These are phyloP conservation scores for Laothoe populi DNA, from an alignment of 2,888 invertebrate genomes.

Conservation along the genomic window DNA sequence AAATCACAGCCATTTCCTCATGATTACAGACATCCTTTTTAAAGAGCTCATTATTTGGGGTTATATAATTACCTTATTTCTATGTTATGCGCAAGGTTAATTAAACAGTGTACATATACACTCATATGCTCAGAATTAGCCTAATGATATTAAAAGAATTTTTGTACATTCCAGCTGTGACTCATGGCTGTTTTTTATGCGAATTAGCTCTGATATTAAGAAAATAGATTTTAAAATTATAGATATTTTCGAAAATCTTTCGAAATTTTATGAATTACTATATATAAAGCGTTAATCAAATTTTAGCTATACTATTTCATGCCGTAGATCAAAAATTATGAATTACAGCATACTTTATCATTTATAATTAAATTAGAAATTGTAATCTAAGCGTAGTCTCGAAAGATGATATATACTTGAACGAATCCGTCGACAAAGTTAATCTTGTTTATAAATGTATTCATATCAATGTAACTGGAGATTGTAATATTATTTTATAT, in stretches of 20 bases:
- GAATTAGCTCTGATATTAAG: too few species aligned
- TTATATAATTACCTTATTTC: too few species aligned
- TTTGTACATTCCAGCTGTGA: too few species aligned
- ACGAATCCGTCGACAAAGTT: not conserved
- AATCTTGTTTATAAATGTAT: slow-evolving; percentile 1
- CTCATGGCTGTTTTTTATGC: too few species aligned
- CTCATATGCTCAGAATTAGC: too few species aligned
- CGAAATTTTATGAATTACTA: too few species aligned
- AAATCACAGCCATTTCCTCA: not conserved
- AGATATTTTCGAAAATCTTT: too few species aligned
- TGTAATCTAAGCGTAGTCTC: not conserved
- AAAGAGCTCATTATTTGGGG: not conserved
- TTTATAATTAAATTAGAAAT: not conserved
- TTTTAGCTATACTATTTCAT: not conserved
- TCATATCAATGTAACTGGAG: slow-evolving; percentile 5
- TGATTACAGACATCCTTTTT: not conserved
- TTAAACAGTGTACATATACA: too few species aligned
- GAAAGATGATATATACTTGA: not conserved
- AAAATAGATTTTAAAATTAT: too few species aligned
- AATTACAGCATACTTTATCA: not conserved
- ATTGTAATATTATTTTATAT: slow-evolving; percentile 1
- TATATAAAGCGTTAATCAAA: not conserved
- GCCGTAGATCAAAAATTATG: not conserved
- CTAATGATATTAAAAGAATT: too few species aligned
- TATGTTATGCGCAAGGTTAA: too few species aligned